Evolutionary conservation across 2,113 vertebrate genomes (phyloP).

Genomic region (Pitta sordida): DNA sequence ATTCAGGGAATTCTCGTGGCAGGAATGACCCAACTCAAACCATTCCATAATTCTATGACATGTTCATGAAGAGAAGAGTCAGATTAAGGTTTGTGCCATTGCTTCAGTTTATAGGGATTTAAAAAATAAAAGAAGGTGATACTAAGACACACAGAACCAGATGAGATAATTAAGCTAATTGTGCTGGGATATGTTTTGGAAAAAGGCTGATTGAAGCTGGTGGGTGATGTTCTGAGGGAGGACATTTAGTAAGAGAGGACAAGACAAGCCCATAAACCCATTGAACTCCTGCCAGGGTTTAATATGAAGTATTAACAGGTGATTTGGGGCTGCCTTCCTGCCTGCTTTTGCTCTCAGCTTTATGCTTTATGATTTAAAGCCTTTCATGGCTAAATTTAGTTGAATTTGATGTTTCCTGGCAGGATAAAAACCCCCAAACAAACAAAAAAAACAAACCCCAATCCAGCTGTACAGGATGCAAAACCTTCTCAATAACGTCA

Average conservation of each 20-base stretch:
- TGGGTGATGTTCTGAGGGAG: background rate
- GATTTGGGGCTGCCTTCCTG: background rate
- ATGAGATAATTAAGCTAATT: background rate
- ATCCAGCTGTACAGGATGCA: background rate
- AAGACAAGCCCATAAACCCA: background rate
- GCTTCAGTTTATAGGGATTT: background rate
- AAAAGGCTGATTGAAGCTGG: background rate
- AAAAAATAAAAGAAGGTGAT: background rate
- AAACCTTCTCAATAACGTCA: background rate
- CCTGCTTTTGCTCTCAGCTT: background rate
- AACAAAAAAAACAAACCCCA: accelerated
- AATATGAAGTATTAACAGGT: background rate
- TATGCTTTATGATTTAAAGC: accelerated
- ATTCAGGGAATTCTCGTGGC: background rate
- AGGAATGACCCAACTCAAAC: too few species aligned
- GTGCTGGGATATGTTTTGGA: background rate
- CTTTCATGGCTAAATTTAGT: background rate
- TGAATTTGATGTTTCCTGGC: background rate
- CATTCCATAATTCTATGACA: background rate
- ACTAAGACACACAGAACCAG: background rate
- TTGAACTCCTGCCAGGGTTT: background rate
- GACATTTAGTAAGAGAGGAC: background rate
- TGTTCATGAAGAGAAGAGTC: background rate
- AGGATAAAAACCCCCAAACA: background rate
- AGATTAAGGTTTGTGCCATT: background rate